These are phyloP conservation scores for Aethina tumida DNA, from an alignment of 1,140 invertebrate genomes.

Conservation along the genomic window DNA sequence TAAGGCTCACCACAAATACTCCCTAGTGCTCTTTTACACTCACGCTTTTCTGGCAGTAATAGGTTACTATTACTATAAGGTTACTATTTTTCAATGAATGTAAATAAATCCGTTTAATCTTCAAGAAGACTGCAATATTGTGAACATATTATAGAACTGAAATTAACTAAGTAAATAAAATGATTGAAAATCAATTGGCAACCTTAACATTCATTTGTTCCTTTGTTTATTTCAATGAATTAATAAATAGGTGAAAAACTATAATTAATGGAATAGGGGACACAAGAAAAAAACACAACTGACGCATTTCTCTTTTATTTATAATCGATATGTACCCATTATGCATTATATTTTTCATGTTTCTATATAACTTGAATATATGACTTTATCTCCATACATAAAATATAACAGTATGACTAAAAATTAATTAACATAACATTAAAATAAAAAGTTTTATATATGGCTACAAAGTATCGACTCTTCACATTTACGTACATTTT, in stretches of 20 bases:
- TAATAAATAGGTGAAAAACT: background rate
- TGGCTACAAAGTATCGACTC: slow-evolving; percentile 7
- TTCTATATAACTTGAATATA: slow-evolving; percentile 16
- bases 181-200: background rate
- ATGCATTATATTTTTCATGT: slow-evolving; percentile 17
- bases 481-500: slow-evolving; percentile 18
- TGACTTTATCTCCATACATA: slow-evolving; percentile 13
- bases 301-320: slow-evolving; percentile 19
- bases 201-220: background rate
- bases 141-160: too few relatives aligned
- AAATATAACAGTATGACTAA: slow-evolving; percentile 15
- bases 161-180: background rate
- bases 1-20: too few relatives aligned
- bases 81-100: too few relatives aligned
- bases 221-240: background rate
- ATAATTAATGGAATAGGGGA: background rate
- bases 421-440: slow-evolving; percentile 7
- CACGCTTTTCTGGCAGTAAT: too few relatives aligned
- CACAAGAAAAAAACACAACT: slow-evolving; percentile 5
- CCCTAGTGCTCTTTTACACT: too few relatives aligned
- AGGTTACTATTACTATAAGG: too few relatives aligned
- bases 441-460: slow-evolving; percentile 11
- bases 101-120: too few relatives aligned
- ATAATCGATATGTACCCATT: slow-evolving; percentile 24
- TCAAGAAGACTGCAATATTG: too few relatives aligned